Conservation (phyloP, 2,797 vertebrate genomes). For the Crenuchus spilurus region DNA sequence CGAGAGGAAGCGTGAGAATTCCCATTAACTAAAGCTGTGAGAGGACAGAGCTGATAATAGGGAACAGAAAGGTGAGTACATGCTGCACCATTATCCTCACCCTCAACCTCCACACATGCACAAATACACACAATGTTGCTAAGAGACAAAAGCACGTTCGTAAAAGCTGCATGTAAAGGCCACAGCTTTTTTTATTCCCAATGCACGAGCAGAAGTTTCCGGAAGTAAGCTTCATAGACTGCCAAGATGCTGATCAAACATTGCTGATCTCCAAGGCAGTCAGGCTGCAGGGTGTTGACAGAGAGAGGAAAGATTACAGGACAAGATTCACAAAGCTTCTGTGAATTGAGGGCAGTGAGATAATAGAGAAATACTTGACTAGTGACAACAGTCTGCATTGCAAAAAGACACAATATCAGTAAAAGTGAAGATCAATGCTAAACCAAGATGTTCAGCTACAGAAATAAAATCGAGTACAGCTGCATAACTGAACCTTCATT, state of each 20-base stretch:
- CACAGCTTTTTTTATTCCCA: slow-evolving; percentile 52
- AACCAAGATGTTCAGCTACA: too few relatives aligned
- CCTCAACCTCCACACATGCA: slow-evolving; percentile 45
- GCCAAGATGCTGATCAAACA: slow-evolving; percentile 23
- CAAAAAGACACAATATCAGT: too few relatives aligned
- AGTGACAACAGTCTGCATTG: too few relatives aligned
- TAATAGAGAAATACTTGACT: too few relatives aligned
- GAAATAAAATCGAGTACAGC: too few relatives aligned
- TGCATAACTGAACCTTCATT: too few relatives aligned
- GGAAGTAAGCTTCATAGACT: slow-evolving; percentile 9
- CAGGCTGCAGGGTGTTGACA: background rate
- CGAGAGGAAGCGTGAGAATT: slow-evolving; percentile 50
- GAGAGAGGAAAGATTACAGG: background rate
- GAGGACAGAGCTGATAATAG: slow-evolving; percentile 54
- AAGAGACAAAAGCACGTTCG: slow-evolving; percentile 60
- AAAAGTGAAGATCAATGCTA: too few relatives aligned
- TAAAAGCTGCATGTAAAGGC: slow-evolving; percentile 42
- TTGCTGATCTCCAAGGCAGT: slow-evolving; percentile 12
- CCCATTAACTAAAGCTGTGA: slow-evolving; percentile 57
- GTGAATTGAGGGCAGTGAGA: background rate
- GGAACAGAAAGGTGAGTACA: slow-evolving; percentile 44
- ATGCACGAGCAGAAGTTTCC: background rate
- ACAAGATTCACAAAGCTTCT: background rate
- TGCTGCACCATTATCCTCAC: slow-evolving; percentile 64
- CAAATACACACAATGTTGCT: slow-evolving; percentile 64